Base-by-base conservation (phyloP, 2,113 vertebrate genomes). In the Girardinichthys multiradiatus region DNA sequence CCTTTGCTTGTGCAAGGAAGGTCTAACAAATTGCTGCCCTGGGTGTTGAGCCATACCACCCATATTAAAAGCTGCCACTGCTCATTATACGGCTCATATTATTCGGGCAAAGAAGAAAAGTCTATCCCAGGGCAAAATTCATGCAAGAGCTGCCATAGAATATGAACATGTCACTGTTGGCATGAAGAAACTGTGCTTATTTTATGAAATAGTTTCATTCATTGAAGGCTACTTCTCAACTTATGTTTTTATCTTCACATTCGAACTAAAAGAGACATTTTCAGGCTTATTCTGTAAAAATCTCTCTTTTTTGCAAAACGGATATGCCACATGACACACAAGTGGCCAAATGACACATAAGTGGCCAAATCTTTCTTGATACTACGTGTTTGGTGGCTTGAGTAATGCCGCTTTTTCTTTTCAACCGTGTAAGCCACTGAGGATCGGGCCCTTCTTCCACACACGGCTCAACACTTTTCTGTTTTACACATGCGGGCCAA, bases 321-420 rank as follows among this genome's bases (percentile, higher is more conserved):
- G 31, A 37, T 68, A 42, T 29, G 35, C 57, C 66, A 27, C 10
- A 26, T 81, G 27, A 60, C 60, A 15, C 2, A n/a, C n/a, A n/a
- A n/a, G n/a, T n/a, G n/a, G n/a, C n/a, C n/a, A n/a, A 72, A 35
- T 87, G 81, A 83, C 65, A 81, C 79, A 82, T 72, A 70, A 76
- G 63, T 7, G 42, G 15, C 37, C 61, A 79, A 82, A 76, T 86
- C 79, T 76, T 68, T 45, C 66, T 45, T 2, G 12, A 68, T 73
- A 31, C 21, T 54, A 86, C 69, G 83, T 61, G 69, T 81, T 87
- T 73, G 80, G 48, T 57, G 37, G 64, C 37, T 42, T 84, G 79
- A 89, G 76, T 82, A 85, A 89, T 80, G 78, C 81, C 9, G 45
- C 77, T 84, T 74, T 74, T 62, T 82, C 39, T 35, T 77, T 76